Base-by-base conservation (phyloP, 2,113 vertebrate species). In the Piaya cayana region DNA sequence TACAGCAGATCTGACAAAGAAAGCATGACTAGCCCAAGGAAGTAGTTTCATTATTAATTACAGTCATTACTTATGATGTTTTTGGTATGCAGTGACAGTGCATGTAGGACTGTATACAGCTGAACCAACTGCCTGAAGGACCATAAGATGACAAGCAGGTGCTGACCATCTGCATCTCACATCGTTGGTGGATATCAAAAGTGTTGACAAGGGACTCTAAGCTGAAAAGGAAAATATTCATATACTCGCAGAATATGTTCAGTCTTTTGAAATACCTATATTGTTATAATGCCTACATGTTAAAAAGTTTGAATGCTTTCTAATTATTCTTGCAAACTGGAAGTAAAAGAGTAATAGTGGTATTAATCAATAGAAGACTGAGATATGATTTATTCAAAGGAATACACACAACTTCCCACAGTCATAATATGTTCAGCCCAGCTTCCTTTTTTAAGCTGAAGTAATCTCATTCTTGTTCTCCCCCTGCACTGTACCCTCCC, bases 41-140 rank as follows among this genome's bases (percentile, higher is more conserved):
- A 86, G 34, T 17, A 83, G 68, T 80, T 92, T 95, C 88, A 78
- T 82, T 93, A 94, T 93, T 92, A 97, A 95, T 93, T 88, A 88
- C 52, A 55, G 64, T 83, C 95, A 94, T 93, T 92, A 92, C 81
- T 90, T 88, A 88, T 93, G 86, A 94, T 92, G 74, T 60, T 71
- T 96, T 88, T 95, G 86, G 92, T 93, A 93, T 78, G 90, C 59
- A 86, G 68, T 92, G 92, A 83, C 95, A 96, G 78, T 56, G 52
- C 88, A 91, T 79, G 96, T 52, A 90, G 75, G 71, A 91, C 71
- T 90, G 47, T 22, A 59, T 23, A 36, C 26, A 93, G 70, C 55
- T 0, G 0, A 93, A 82, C 15, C 32, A 58, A 71, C 74, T 27
- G 84, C 93, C 92, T 11, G 6, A 79, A 95, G 95, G 79, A 81